Conservation (phyloP, 2,888 invertebrate genomes). For the Bugula neritina region DNA sequence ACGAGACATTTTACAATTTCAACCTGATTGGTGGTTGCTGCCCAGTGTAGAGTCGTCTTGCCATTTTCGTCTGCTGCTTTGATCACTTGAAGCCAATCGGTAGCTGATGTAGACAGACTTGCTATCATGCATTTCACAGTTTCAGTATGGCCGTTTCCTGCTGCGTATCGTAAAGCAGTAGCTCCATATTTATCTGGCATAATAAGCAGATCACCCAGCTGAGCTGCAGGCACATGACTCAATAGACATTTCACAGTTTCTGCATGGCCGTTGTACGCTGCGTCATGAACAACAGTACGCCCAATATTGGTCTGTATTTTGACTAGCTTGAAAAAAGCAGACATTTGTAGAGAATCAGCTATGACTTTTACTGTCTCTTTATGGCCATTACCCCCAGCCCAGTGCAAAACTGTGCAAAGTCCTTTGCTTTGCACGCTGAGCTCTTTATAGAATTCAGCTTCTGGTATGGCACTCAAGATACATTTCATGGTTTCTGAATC, state of each 20-base stretch:
- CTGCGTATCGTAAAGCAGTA: background rate
- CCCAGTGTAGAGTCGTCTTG: no score
- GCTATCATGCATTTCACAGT: background rate
- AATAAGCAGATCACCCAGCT: background rate
- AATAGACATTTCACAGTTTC: background rate
- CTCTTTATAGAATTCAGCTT: background rate
- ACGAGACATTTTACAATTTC: no score
- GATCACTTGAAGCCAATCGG: no score
- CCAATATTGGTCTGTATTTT: background rate
- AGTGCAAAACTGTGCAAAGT: background rate
- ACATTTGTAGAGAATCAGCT: no score
- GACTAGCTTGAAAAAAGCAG: no score
- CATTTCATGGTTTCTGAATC: background rate
- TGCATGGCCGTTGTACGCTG: background rate
- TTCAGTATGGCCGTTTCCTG: background rate
- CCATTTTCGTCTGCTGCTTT: no score
- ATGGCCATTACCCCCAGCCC: background rate
- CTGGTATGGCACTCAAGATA: background rate
- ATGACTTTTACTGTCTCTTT: background rate
- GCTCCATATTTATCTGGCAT: background rate
- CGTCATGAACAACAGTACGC: background rate
- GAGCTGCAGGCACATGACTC: background rate
- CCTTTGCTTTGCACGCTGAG: background rate
- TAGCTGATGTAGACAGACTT: no score
- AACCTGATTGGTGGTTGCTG: no score